Conservation (phyloP, 2,797 vertebrate species). For the Paratrypauchen microcephalus region DNA sequence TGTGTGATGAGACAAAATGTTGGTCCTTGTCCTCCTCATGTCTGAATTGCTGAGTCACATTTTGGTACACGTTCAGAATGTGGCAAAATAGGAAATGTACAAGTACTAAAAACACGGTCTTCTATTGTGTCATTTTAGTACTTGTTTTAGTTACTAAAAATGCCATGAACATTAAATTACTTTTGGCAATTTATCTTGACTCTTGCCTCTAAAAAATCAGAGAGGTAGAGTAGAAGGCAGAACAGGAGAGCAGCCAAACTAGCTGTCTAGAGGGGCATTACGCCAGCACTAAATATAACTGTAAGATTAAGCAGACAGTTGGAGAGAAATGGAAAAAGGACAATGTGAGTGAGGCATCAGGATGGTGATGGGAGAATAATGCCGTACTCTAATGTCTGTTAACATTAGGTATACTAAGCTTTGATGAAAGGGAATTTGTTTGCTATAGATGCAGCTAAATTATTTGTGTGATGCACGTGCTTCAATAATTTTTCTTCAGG, state of each 20-base stretch:
- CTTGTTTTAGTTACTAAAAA: background rate
- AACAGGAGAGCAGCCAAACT: slow-evolving; percentile 63
- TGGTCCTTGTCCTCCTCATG: slow-evolving; percentile 70
- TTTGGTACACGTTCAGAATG: slow-evolving; percentile 44
- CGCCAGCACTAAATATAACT: slow-evolving; percentile 78
- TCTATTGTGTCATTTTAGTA: background rate
- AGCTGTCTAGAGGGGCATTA: slow-evolving; percentile 61
- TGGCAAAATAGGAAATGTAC: slow-evolving; percentile 27
- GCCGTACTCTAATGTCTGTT: background rate
- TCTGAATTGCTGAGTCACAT: slow-evolving; percentile 76
- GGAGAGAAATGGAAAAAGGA: slow-evolving; percentile 48
- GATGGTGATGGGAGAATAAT: background rate
- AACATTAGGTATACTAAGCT: background rate
- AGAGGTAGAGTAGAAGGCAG: slow-evolving; percentile 13
- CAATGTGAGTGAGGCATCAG: slow-evolving; percentile 56
- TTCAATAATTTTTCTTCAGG: background rate
- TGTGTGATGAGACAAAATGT: slow-evolving; percentile 83
- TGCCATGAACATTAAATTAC: background rate
- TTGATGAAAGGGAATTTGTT: background rate
- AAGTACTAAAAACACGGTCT: background rate
- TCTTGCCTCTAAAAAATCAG: background rate
- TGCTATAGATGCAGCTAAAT: background rate
- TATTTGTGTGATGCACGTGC: background rate
- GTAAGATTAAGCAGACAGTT: slow-evolving; percentile 68
- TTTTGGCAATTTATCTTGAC: background rate